These are phyloP conservation scores for Crotalus tigris DNA, from an alignment of 2,113 vertebrate species.

Conservation along the genomic window DNA sequence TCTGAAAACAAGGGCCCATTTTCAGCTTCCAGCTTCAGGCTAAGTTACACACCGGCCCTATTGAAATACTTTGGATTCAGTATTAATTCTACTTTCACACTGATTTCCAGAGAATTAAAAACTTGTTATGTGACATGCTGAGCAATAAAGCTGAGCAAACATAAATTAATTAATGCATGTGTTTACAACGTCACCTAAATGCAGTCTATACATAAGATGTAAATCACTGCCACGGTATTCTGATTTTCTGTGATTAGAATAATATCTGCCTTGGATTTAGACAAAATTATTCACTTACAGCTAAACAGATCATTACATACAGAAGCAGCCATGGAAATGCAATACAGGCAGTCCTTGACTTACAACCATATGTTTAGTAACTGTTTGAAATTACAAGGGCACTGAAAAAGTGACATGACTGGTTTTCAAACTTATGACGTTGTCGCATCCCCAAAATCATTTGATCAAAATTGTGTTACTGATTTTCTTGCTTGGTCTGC, in stretches of 20 bases:
- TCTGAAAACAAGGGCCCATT: neutral
- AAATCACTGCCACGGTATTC: neutral
- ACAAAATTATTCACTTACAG: neutral
- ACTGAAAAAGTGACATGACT: neutral
- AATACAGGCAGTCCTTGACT: neutral
- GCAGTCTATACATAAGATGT: neutral
- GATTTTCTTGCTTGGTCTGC: neutral
- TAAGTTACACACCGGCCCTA: neutral
- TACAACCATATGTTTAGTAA: neutral
- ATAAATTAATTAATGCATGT: neutral
- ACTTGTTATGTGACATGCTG: neutral
- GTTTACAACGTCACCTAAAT: neutral
- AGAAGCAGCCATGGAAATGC: neutral
- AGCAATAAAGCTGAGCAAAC: neutral
- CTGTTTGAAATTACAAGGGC: no score
- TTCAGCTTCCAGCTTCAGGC: neutral
- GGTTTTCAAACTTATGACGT: neutral
- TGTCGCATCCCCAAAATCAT: neutral
- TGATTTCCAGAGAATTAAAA: neutral
- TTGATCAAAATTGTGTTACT: neutral
- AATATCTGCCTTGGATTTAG: neutral
- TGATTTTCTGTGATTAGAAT: neutral
- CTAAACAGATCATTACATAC: neutral
- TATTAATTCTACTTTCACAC: neutral
- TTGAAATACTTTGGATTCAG: neutral